Base-by-base conservation (phyloP, 2,113 vertebrate species). In the Bufo gargarizans region DNA sequence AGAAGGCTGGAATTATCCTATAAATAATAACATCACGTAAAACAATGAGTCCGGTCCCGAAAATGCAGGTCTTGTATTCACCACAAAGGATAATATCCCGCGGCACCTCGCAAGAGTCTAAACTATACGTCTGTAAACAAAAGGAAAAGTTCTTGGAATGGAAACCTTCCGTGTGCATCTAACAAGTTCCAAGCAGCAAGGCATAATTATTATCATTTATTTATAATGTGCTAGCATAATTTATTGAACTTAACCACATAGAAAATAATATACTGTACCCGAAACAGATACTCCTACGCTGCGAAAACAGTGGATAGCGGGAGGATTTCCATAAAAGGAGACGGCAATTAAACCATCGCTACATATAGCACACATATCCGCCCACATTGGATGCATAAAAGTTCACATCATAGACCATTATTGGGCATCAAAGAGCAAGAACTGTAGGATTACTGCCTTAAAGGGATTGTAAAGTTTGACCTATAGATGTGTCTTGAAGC, bases 191-290 rank as follows among this genome's bases (percentile, higher is more conserved):
- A 50, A 53, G 47, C 49, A n/a, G 59, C 19, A 65, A 53, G 61
- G 65, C 63, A 55, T 84, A 84, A 84, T 84, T 50, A 81, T 33
- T 61, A 69, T 55, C 82, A 69, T 69, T 84, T 84, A 84, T 84
- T 84, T 84, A 84, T 84, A 84, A 84, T 53, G 59, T 33, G 19
- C 82, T 71, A 17, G 82, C 63, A 71, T 71, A 53, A 84, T 84
- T 71, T 84, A 71, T 71, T 71, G 47, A 84, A 65, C 63, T 71
- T 84, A 84, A 84, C 63, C 82, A 69, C 49, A 53, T 84, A 84
- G 82, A 84, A 84, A 84, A 84, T 84, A 84, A 84, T 71, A 84
- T 84, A 84, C 63, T 69, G 65, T 84, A 84, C 82, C 49, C 45
- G 65, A 84, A 53, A 84, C 20, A 84, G 82, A 84, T 69, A 84